phyloP scores from a whole-genome alignment of 2,888 invertebrate genomes.

The Athalia cordata region DNA sequence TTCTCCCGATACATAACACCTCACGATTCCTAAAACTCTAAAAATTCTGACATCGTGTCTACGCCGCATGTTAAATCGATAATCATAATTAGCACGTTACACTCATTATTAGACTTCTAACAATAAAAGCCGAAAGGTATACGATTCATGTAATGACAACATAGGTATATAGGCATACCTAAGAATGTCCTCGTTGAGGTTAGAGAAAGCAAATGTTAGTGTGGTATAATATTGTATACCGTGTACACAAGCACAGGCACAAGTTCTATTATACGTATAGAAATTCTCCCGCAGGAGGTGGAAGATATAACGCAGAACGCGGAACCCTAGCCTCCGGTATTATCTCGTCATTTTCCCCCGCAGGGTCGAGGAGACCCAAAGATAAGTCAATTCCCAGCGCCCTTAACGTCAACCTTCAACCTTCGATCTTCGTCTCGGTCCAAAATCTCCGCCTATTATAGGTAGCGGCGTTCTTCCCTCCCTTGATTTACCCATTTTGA shows the following conservation, averaged over 20 bases:
- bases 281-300: background rate
- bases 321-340: constrained; percentile 19
- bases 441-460: background rate
- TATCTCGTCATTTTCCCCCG: constrained; percentile 29
- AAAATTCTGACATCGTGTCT: background rate
- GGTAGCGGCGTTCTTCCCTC: background rate
- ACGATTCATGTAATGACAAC: no score
- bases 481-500: constrained; percentile 3
- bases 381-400: constrained; percentile 31
- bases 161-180: no score
- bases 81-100: no score
- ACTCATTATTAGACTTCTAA: no score
- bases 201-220: constrained; percentile 4
- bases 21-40: background rate
- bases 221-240: no score
- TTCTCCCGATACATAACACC: background rate
- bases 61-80: no score
- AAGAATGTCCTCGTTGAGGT: no score
- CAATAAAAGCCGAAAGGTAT: no score
- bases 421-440: constrained; percentile 13
- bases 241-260: no score
- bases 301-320: background rate
- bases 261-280: background rate
- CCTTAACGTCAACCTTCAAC: constrained; percentile 31
- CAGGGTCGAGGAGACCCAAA: constrained; percentile 12